phyloP scores from a whole-genome alignment of 30 jellyfish, hydroid and myxozoan species.

The Hydractinia symbiolongicarpus region DNA sequence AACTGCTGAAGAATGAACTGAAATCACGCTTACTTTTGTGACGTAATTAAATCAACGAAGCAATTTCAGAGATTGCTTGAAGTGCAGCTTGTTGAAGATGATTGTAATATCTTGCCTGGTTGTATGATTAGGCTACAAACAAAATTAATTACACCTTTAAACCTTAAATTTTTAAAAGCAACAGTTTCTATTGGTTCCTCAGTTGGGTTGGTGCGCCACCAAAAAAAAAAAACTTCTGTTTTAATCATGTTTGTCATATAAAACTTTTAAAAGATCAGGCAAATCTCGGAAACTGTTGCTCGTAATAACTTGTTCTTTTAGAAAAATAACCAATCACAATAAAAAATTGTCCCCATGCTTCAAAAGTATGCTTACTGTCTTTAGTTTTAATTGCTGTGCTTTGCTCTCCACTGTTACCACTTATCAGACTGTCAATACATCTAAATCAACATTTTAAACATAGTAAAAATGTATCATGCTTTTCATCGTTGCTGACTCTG shows the following conservation, averaged over 20 bases:
- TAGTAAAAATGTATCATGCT: neutral
- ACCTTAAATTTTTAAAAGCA: too few relatives aligned
- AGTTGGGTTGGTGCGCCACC: too few relatives aligned
- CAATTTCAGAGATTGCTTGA: neutral
- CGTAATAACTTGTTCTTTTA: too few relatives aligned
- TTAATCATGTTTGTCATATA: too few relatives aligned
- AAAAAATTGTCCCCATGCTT: too few relatives aligned
- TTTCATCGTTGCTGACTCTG: neutral
- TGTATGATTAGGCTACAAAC: neutral
- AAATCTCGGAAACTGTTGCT: too few relatives aligned
- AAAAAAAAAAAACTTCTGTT: too few relatives aligned
- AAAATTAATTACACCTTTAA: neutral
- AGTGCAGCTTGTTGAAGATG: neutral
- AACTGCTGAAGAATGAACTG: too few relatives aligned
- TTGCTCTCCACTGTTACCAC: constrained; percentile 16
- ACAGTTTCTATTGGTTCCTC: too few relatives aligned
- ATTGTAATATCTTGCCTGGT: neutral
- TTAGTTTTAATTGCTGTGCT: neutral
- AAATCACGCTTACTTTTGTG: neutral
- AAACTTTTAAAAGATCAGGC: too few relatives aligned
- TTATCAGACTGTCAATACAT: neutral
- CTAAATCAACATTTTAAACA: neutral
- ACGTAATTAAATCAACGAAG: constrained; percentile 10
- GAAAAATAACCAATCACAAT: too few relatives aligned
- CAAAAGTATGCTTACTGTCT: too few relatives aligned